Evolutionary conservation across 2,888 invertebrate species (phyloP), one percentile per base, ranked within the genome.

Genomic region (Latrodectus elegans): DNA sequence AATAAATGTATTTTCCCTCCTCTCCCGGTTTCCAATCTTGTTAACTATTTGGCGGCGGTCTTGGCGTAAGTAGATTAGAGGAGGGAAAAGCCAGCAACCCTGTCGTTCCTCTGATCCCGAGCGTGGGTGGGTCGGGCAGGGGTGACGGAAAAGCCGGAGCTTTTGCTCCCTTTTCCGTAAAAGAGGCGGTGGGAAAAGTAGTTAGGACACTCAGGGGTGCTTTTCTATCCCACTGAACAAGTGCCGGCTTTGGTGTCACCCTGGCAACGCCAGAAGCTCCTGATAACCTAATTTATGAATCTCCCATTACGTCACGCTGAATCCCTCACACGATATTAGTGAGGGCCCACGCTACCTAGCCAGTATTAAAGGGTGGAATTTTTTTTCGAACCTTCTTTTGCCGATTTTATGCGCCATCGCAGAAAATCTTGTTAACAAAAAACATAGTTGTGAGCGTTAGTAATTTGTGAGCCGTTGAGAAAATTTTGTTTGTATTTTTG

Each of bases 231-330:
- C 26, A 14, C 22, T 11, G 68, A 67, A 55, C 53, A n/a, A 75
- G 68, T 55, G 53, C 67, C 38, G 68, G 38, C 72, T 60, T 60
- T 17, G 17, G 68, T 55, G 74, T 82, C 75, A 53, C 78, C 78
- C 11, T 67, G 72, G 84, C 84, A 84, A 84, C 84, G 84, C 53
- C 72, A 77, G 77, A 78, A 73, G 84, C 84, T 78, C 72, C 72
- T 70, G 71, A 84, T 84, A 84, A 84, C 84, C 84, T 84, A 78
- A 84, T 84, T 84, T 84, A 84, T 83, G 71, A 76, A 64, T 64
- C 76, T 65, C 17, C 52, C 55, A 53, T 75, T 22, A n/a, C 72
- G 38, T 26, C 26, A 17, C 79, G 12, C 60, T 49, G 8, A n/a
- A 75, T 55, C 10, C 52, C 71, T n/a, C 51, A n/a, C 51, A n/a